Percentiles rank a stretch among this genome's conserved stretches.
Evolutionary conservation across 2,797 vertebrate species (phyloP).

Genomic region (Enteromius trimaculatus): DNA sequence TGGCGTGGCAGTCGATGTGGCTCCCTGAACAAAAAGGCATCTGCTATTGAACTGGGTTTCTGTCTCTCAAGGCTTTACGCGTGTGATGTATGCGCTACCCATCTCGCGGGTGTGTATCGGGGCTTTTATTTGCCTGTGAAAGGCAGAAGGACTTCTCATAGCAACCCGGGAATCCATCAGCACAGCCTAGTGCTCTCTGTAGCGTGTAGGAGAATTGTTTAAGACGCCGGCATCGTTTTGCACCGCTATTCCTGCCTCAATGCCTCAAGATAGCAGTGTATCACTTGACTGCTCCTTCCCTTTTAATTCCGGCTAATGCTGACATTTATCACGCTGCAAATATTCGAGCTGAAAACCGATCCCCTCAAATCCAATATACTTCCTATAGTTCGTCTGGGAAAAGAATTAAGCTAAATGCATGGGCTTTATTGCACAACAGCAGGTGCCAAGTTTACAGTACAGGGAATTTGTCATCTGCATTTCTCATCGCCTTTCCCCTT

Average conservation of each 20-base stretch:
- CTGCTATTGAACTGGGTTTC: background rate
- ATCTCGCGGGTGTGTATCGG: background rate
- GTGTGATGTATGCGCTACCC: background rate
- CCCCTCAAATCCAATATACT: slow-evolving; percentile 62
- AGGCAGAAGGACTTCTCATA: slow-evolving; percentile 26
- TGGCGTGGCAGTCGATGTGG: slow-evolving; percentile 1
- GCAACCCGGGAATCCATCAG: slow-evolving; percentile 42
- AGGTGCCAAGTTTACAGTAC: slow-evolving; percentile 72
- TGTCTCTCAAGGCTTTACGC: slow-evolving; percentile 30
- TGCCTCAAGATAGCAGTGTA: slow-evolving; percentile 35
- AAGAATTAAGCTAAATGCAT: slow-evolving; percentile 67
- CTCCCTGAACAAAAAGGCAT: slow-evolving; percentile 31
- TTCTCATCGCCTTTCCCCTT: slow-evolving; percentile 48
- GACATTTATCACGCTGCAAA: slow-evolving; percentile 58
- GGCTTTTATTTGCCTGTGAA: slow-evolving; percentile 16
- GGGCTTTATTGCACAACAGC: slow-evolving; percentile 63
- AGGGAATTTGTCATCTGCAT: slow-evolving; percentile 71
- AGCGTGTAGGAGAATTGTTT: slow-evolving; percentile 37
- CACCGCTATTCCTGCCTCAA: slow-evolving; percentile 36
- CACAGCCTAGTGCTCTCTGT: slow-evolving; percentile 35
- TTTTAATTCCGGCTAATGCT: slow-evolving; percentile 62
- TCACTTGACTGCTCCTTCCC: slow-evolving; percentile 53
- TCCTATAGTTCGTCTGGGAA: slow-evolving; percentile 69
- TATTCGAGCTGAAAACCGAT: slow-evolving; percentile 57
- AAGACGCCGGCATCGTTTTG: slow-evolving; percentile 18